Percentiles rank a stretch among this genome's conserved stretches.
phyloP scores from a whole-genome alignment of 2,797 vertebrate genomes.

The Gallirallus australis region DNA sequence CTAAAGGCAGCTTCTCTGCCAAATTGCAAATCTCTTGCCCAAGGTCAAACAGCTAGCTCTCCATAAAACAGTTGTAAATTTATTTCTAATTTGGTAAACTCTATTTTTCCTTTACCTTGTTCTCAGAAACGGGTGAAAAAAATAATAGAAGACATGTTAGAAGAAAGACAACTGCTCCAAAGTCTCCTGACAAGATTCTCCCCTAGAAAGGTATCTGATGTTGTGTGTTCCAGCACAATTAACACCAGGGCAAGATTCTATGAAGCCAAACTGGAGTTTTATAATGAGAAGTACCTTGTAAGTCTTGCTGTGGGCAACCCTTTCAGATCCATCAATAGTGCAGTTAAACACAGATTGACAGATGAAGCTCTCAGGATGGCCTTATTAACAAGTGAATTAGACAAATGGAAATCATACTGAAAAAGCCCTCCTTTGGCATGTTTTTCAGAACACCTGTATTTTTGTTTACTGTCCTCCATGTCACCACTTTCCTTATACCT shows the following conservation, averaged over 20 bases:
- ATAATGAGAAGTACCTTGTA: not conserved
- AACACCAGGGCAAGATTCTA: slow-evolving; percentile 18
- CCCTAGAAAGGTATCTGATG: not conserved
- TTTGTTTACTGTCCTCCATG: slow-evolving; percentile 34
- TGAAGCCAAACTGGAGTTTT: not conserved
- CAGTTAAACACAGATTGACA: slow-evolving; percentile 32
- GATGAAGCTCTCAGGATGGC: not conserved
- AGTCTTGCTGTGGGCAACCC: slow-evolving; percentile 37
- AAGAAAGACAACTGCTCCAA: not conserved
- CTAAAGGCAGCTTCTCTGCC: not conserved
- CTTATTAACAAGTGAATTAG: slow-evolving; percentile 25
- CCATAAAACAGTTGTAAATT: not conserved
- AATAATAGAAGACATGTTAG: not conserved
- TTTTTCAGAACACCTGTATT: slow-evolving; percentile 45
- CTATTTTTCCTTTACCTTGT: not conserved
- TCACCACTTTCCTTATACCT: slow-evolving; percentile 52
- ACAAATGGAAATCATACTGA: slow-evolving; percentile 36
- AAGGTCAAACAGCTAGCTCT: not conserved
- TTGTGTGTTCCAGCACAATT: not conserved
- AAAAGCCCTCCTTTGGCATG: slow-evolving; percentile 7
- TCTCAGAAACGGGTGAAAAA: not conserved
- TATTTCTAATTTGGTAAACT: not conserved
- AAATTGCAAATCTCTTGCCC: not conserved
- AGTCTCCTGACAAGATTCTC: not conserved
- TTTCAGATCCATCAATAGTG: slow-evolving; percentile 25